These are phyloP conservation scores for Panzeria rudis DNA, from an alignment of 2,888 invertebrate genomes.

Conservation along the genomic window DNA sequence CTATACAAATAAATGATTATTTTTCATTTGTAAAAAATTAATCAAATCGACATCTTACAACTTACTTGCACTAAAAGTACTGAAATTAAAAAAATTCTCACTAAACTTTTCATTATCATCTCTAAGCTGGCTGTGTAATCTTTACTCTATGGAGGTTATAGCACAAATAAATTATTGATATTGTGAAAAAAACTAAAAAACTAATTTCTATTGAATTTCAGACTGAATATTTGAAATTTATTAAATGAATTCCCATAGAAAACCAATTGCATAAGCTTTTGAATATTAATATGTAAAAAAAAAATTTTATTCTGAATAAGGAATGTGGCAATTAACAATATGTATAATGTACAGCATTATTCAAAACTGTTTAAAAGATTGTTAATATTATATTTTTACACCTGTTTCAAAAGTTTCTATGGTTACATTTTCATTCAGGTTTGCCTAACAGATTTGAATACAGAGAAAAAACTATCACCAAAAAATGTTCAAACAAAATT, in stretches of 20 bases:
- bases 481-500: no score
- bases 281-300: not conserved
- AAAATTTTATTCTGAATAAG: not conserved
- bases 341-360: no score
- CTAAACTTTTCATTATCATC: conserved; percentile 3
- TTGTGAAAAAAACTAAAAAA: not conserved
- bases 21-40: not conserved
- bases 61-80: conserved; percentile 25
- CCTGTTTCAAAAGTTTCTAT: no score
- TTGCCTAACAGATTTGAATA: no score
- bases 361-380: no score
- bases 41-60: not conserved
- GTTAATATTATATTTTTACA: no score
- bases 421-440: no score
- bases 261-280: not conserved
- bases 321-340: no score
- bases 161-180: conserved; percentile 14
- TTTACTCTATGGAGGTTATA: not conserved
- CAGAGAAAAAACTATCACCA: no score
- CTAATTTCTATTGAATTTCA: no score
- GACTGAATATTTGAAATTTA: not conserved
- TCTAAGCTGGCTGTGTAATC: conserved; percentile 2
- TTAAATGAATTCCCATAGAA: not conserved
- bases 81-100: not conserved
- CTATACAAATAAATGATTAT: not conserved